These are phyloP conservation scores for Athrips mouffetella DNA, from an alignment of 2,888 invertebrate species.

Conservation along the genomic window DNA sequence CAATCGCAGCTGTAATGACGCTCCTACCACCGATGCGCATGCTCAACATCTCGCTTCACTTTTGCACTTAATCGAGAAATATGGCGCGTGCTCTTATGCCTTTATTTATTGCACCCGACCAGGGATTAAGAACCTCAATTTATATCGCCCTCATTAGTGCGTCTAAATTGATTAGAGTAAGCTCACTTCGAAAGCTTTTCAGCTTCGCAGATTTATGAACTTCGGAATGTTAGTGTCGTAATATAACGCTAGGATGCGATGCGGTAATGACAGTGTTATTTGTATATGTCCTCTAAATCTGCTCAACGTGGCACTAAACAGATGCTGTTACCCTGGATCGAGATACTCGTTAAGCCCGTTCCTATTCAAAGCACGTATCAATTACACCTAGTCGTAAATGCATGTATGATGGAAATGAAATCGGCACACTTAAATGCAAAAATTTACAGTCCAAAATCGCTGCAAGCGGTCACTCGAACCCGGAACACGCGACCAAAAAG, in stretches of 20 bases:
- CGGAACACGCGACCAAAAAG: constrained; percentile 58
- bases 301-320: constrained; percentile 5
- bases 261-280: constrained; percentile 11
- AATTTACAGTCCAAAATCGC: constrained; percentile 56
- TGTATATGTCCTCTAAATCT: constrained; percentile 13
- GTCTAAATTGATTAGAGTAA: constrained; percentile 65
- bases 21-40: constrained; percentile 50
- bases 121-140: constrained; percentile 69
- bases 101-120: constrained; percentile 67
- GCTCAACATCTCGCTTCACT: constrained; percentile 51
- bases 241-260: constrained; percentile 4
- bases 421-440: constrained; percentile 25
- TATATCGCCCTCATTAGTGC: constrained; percentile 71
- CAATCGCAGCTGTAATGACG: constrained; percentile 69
- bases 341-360: constrained; percentile 4
- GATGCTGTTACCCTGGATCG: constrained; percentile 4
- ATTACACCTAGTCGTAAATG: neutral
- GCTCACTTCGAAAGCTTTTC: constrained; percentile 30
- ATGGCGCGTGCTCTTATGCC: constrained; percentile 73
- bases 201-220: constrained; percentile 14
- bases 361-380: neutral
- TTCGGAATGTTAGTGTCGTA: constrained; percentile 20
- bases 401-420: constrained; percentile 13
- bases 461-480: constrained; percentile 37
- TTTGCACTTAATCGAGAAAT: constrained; percentile 78